These are phyloP conservation scores for Enteromius argenteus DNA, from an alignment of 2,797 vertebrate species.

Conservation along the genomic window DNA sequence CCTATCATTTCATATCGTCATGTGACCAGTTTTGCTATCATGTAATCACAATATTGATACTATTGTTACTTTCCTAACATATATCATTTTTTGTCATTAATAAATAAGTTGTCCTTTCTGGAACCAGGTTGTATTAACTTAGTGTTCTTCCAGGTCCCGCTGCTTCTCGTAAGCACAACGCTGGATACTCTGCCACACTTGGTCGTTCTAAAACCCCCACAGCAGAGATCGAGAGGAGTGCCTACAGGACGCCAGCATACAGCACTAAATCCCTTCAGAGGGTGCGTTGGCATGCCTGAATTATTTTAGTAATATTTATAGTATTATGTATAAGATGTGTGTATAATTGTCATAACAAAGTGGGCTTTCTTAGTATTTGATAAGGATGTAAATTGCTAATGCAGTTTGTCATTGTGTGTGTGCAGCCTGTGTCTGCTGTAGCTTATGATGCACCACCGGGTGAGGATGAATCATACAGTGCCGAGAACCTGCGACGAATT, in stretches of 20 bases:
- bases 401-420: not conserved
- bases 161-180: constrained; percentile 74
- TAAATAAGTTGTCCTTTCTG: not conserved
- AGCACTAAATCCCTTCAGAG: constrained; percentile 56
- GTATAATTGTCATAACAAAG: constrained; percentile 19
- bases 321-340: not conserved
- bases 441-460: constrained; percentile 16
- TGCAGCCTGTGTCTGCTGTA: constrained; percentile 46
- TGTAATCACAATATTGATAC: no score
- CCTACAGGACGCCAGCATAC: constrained; percentile 76
- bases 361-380: not conserved
- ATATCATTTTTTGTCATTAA: no score
- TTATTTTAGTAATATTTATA: not conserved
- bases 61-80: no score
- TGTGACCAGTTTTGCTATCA: not conserved
- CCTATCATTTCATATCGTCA: not conserved
- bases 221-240: constrained; percentile 86
- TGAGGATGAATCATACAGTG: constrained; percentile 85
- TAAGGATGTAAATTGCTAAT: constrained; percentile 34
- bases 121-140: not conserved
- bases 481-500: constrained; percentile 87
- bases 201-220: constrained; percentile 89
- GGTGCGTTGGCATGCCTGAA: constrained; percentile 59
- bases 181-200: constrained; percentile 61
- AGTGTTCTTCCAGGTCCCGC: constrained; percentile 54